Percentiles rank a stretch among this genome's conserved stretches.
These are phyloP conservation scores for Aphelocoma coerulescens DNA, from an alignment of 2,113 vertebrate species.

Conservation along the genomic window DNA sequence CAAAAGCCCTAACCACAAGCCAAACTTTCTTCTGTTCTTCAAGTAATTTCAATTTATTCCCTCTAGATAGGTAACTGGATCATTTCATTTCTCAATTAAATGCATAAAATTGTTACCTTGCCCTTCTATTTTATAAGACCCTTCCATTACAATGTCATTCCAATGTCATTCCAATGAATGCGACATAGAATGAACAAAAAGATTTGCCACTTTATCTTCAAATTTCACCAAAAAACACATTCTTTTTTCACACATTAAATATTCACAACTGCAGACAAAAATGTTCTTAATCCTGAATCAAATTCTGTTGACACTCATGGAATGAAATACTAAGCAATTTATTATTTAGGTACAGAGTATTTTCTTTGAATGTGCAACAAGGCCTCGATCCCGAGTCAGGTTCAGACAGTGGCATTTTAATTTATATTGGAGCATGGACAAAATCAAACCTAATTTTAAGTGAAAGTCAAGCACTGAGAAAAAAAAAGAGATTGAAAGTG, in stretches of 20 bases:
- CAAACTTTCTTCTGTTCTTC: neutral
- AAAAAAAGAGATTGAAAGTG: neutral
- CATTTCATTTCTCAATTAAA: neutral
- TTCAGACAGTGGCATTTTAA: neutral
- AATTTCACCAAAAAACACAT: neutral
- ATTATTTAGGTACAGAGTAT: neutral
- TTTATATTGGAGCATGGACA: neutral
- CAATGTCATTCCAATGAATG: neutral
- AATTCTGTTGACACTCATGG: neutral
- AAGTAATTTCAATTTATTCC: neutral
- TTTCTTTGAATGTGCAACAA: neutral
- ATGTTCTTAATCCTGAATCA: neutral
- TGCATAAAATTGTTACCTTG: neutral
- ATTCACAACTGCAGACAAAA: neutral
- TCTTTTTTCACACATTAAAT: neutral
- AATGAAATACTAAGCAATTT: neutral
- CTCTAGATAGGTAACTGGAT: neutral
- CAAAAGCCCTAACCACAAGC: neutral
- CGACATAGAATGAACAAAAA: neutral
- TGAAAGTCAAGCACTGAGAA: neutral
- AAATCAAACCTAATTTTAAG: neutral
- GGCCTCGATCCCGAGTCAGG: neutral
- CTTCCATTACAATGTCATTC: neutral
- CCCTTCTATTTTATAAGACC: neutral
- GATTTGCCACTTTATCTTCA: neutral